Percentiles rank a stretch among this genome's conserved stretches.
Evolutionary conservation across 2,888 invertebrate genomes (phyloP).

Genomic region (Cantharis nigra): DNA sequence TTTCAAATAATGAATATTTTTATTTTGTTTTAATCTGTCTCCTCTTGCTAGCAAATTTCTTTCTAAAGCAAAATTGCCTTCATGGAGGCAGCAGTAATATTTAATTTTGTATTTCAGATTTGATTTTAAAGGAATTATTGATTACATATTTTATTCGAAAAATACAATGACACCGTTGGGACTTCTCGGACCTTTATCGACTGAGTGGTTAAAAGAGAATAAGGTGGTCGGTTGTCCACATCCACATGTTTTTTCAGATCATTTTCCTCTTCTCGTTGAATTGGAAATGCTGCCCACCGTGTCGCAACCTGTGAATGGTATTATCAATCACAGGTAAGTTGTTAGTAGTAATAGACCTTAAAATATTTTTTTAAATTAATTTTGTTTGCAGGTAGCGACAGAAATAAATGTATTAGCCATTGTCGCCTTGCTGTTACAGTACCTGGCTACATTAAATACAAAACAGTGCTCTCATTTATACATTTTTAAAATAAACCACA

Average conservation of each 20-base stretch:
- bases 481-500: constrained; percentile 34
- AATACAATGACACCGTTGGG: constrained; percentile 95
- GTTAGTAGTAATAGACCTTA: not conserved
- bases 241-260: constrained; percentile 96
- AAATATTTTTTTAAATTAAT: not conserved
- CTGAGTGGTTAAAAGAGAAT: constrained; percentile 92
- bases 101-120: constrained; percentile 67
- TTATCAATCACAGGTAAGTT: constrained; percentile 81
- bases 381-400: constrained; percentile 51
- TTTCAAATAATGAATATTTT: too few species aligned
- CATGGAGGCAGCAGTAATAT: not conserved
- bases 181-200: constrained; percentile 90
- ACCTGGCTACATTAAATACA: constrained; percentile 47
- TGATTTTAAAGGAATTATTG: constrained; percentile 99
- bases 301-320: constrained; percentile 74
- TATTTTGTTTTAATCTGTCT: too few species aligned
- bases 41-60: not conserved
- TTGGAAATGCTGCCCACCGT: constrained; percentile 85
- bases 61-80: not conserved
- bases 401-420: constrained; percentile 52
- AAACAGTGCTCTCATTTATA: constrained; percentile 42
- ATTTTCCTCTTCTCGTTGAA: constrained; percentile 90
- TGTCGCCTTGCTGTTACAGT: constrained; percentile 57
- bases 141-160: constrained; percentile 98
- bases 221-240: constrained; percentile 98